Conservation (phyloP, 2,113 vertebrate species). For the Dicrurus megarhynchus region DNA sequence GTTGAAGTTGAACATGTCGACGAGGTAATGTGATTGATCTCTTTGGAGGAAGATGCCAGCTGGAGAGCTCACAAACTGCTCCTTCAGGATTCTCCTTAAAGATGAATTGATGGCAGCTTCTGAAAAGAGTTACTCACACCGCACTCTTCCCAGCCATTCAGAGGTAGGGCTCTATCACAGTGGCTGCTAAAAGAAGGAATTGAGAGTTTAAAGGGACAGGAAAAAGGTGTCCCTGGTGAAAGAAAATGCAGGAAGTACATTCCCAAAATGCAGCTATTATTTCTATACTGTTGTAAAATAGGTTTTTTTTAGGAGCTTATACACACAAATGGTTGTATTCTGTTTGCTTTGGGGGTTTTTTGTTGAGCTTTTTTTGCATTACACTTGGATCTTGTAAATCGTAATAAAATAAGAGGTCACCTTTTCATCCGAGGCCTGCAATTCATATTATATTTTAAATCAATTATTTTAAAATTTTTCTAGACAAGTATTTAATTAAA, state of each 20-base stretch:
- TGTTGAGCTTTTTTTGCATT: neutral
- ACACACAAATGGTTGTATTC: neutral
- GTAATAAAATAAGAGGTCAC: neutral
- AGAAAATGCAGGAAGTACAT: constrained; percentile 47
- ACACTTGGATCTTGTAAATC: neutral
- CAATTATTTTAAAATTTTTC: neutral
- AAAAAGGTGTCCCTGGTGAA: constrained; percentile 39
- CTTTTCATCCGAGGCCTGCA: constrained; percentile 29
- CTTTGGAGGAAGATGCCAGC: constrained; percentile 65
- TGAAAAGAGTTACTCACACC: constrained; percentile 63
- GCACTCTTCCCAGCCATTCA: constrained; percentile 51
- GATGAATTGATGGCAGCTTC: constrained; percentile 72
- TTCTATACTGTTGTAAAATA: constrained; percentile 27
- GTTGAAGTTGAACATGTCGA: constrained; percentile 59
- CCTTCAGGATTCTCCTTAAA: constrained; percentile 73
- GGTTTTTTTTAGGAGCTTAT: neutral
- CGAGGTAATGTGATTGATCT: constrained; percentile 72
- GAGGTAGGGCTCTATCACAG: constrained; percentile 37
- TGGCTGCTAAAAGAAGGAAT: constrained; percentile 41
- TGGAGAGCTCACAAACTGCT: constrained; percentile 67
- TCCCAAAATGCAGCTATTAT: constrained; percentile 49
- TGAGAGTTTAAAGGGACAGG: constrained; percentile 48
- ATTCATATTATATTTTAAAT: neutral
- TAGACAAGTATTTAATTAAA: neutral
- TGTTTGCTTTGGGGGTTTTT: neutral